Evolutionary conservation across 2,888 invertebrate species (phyloP), one percentile per base, ranked within the genome.

Genomic region (Lepetodrilus schrolli): DNA sequence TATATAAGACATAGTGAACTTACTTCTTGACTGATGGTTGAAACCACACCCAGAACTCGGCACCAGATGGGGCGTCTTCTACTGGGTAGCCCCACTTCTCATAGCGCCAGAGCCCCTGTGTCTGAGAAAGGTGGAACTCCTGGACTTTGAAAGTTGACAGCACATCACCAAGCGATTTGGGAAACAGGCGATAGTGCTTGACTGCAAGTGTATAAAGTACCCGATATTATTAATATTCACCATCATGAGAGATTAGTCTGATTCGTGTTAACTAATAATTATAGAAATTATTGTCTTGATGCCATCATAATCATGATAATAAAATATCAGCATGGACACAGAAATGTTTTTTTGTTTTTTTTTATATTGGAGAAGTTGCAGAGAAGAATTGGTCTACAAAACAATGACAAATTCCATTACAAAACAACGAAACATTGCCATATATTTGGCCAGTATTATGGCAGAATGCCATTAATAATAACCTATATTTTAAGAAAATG

Each of bases 11-110:
- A 68, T 1, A 66, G 36, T 4, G 5, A 20, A 72, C 88, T 87
- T 87, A 92, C 92, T 91, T 92, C 66, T 86, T 82, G 1, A 94
- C 77, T 20, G 77, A 72, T n/a, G 83, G 82, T 65, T 93, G 93
- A 88, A 99, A 98, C 97, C 98, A 98, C 0, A 95, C 96, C 93
- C 95, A 96, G 0, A 98, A 92, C 90, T 98, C 97, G 1, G 97
- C 97, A 4, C 99, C 99, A 0, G 97, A 95, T 0, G 97, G 95
- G 2, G 97, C 95, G 90, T 96, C 95, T 10, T 94, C 91, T 34
- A 96, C 93, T 1, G 98, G 97, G 91, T 97, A 97, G 0, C 98
- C 98, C 98, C 98, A 99, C 73, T 94, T 94, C 82, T 95, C 94
- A 90, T 97, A 95, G 77, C 95, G 93, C 99, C 99, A 99, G 72